Evolutionary conservation across 30 jellyfish, hydroid and myxozoan species (phyloP).

Genomic region (Chironex yamaguchii): DNA sequence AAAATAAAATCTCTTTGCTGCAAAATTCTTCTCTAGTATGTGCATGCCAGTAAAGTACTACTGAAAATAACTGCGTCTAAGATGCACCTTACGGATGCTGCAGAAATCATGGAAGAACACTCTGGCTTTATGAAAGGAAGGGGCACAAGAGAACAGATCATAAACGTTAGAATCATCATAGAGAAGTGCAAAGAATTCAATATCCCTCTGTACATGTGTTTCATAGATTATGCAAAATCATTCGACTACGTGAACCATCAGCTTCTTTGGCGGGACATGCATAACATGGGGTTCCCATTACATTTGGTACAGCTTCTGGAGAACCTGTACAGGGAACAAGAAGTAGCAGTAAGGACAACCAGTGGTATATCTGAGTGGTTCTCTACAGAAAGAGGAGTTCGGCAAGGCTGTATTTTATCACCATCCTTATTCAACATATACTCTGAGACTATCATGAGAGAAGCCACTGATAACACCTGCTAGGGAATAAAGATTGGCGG

Average conservation of each 20-base stretch:
- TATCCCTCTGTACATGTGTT: not conserved
- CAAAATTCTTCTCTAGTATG: no score
- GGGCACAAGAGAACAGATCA: no score
- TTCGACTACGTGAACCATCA: constrained; percentile 40
- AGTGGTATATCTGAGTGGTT: not conserved
- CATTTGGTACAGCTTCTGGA: not conserved
- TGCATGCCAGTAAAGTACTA: no score
- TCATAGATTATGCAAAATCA: constrained; percentile 29
- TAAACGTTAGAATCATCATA: no score
- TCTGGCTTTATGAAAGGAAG: no score
- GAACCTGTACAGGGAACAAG: constrained; percentile 2
- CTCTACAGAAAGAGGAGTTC: constrained; percentile 30
- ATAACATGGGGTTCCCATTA: constrained; percentile 3
- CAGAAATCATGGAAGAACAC: no score
- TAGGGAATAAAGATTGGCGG: constrained; percentile 13
- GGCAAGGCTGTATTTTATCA: constrained; percentile 13
- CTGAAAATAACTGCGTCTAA: no score
- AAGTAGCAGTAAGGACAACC: constrained; percentile 1
- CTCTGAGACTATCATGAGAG: constrained; percentile 22
- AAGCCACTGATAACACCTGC: not conserved
- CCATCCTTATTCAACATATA: constrained; percentile 20
- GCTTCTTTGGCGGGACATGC: not conserved
- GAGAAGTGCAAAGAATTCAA: no score
- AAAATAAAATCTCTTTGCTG: no score
- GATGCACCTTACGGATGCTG: no score